Evolutionary conservation across 1,140 invertebrate genomes (phyloP).

Genomic region (Spodoptera frugiperda): DNA sequence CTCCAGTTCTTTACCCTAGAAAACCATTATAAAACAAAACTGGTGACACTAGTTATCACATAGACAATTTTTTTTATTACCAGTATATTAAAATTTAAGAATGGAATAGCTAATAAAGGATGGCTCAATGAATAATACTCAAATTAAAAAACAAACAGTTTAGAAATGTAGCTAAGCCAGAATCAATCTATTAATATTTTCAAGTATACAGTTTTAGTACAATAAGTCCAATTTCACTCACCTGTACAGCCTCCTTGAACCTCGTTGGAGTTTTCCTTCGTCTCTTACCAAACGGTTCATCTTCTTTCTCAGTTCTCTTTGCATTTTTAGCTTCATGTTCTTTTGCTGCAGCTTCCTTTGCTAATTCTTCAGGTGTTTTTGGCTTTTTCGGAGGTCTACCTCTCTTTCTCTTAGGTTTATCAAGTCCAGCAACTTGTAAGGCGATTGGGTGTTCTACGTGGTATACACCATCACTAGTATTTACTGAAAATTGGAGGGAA

Average conservation of each 20-base stretch:
- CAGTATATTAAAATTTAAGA: no score
- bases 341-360: slow-evolving; percentile 62
- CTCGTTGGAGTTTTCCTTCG: slow-evolving; percentile 89
- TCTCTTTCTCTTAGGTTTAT: slow-evolving; percentile 89
- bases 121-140: no score
- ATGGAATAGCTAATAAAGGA: no score
- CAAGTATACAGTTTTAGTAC: no score
- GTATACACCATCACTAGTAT: slow-evolving; percentile 70
- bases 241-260: slow-evolving; percentile 89
- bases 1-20: slow-evolving; percentile 90
- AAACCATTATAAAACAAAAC: background rate
- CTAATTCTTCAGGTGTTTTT: slow-evolving; percentile 84
- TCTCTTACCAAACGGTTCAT: slow-evolving; percentile 87
- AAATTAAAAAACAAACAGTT: no score
- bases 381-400: slow-evolving; percentile 90
- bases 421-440: slow-evolving; percentile 87
- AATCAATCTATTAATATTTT: no score
- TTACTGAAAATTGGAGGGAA: slow-evolving; percentile 61
- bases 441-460: slow-evolving; percentile 78
- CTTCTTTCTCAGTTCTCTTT: slow-evolving; percentile 79
- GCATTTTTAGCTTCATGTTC: slow-evolving; percentile 60
- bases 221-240: no score
- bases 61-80: no score
- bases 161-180: no score
- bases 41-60: no score